Evolutionary conservation across 2,113 vertebrate species (phyloP).

Genomic region (Chinchilla lanigera): DNA sequence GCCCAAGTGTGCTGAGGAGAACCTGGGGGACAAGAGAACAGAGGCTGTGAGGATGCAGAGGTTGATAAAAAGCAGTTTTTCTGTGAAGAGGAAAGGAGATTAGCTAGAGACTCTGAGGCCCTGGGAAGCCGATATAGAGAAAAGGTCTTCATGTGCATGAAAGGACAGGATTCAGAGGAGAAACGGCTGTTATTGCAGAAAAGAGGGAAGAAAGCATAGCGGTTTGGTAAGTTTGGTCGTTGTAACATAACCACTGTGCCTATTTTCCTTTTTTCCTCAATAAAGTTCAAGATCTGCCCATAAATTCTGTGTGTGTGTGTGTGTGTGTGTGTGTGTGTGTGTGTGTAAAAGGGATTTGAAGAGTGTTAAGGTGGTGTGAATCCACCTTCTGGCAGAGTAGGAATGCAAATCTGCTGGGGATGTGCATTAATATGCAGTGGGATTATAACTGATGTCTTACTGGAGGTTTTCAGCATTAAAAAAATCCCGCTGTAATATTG

Average conservation of each 20-base stretch:
- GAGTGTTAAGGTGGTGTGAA: not conserved
- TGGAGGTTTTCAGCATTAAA: slow-evolving; percentile 47
- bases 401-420: not conserved
- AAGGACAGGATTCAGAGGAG: not conserved
- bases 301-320: not conserved
- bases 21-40: not conserved
- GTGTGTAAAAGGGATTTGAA: not conserved
- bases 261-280: not conserved
- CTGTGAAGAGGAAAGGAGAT: not conserved
- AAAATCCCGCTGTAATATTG: not conserved
- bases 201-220: not conserved
- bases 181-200: not conserved
- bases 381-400: not conserved
- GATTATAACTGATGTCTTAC: not conserved
- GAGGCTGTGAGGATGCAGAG: not conserved
- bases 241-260: not conserved
- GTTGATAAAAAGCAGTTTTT: not conserved
- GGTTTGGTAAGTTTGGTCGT: not conserved
- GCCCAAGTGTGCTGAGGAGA: not conserved
- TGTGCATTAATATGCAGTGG: not conserved
- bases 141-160: not conserved
- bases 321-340: no score
- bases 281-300: not conserved
- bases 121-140: not conserved
- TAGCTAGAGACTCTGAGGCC: not conserved